Percentiles rank a stretch among this genome's conserved stretches.
These are phyloP conservation scores for Cyanoramphus novaezelandiae DNA, from an alignment of 2,113 vertebrate species.

Conservation along the genomic window DNA sequence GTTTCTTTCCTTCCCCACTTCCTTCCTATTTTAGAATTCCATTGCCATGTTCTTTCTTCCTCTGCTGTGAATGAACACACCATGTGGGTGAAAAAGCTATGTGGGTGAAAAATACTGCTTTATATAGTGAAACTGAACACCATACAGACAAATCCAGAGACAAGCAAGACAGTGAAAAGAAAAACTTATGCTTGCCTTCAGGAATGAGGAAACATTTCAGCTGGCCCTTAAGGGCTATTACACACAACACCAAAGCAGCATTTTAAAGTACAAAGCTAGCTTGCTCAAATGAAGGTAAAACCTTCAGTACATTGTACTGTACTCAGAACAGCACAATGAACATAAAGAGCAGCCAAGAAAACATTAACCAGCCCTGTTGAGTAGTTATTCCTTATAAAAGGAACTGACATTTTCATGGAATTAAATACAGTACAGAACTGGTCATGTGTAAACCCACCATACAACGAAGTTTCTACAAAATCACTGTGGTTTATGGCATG, in stretches of 20 bases:
- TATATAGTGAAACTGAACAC: constrained; percentile 19
- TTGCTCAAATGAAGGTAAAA: neutral
- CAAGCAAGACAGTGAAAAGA: neutral
- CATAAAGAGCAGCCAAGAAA: neutral
- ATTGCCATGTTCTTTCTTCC: neutral
- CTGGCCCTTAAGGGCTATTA: neutral
- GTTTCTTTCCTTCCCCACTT: neutral
- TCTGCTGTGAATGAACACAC: neutral
- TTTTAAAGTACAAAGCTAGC: neutral
- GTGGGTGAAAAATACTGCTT: constrained; percentile 34
- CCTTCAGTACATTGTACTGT: neutral
- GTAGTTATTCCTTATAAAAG: neutral
- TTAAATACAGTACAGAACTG: neutral
- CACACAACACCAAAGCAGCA: neutral
- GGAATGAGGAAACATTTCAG: neutral
- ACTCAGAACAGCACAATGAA: neutral
- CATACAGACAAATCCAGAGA: neutral
- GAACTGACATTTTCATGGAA: neutral
- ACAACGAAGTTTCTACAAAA: neutral
- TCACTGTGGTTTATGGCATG: neutral
- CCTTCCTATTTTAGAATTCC: constrained; percentile 22
- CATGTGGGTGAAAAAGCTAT: constrained; percentile 8
- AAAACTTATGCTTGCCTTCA: constrained; percentile 4
- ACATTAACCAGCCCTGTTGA: neutral
- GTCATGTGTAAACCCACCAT: neutral